Evolutionary conservation across 2,797 vertebrate species (phyloP).

Genomic region (Smutsia gigantea): DNA sequence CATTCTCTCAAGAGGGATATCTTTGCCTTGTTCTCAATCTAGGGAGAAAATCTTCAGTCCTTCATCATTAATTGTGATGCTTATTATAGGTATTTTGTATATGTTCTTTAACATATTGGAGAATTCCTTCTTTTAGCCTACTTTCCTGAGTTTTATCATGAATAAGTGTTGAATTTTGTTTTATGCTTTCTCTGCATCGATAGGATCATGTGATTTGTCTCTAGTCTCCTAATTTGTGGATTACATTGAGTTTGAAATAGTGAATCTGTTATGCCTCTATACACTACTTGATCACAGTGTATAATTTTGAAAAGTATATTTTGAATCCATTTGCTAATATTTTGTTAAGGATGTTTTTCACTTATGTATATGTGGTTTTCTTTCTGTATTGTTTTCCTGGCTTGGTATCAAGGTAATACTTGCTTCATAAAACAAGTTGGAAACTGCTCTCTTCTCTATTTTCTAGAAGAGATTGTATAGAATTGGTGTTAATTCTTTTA

Average conservation of each 20-base stretch:
- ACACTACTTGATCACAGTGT: neutral
- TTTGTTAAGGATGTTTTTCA: neutral
- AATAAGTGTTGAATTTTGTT: neutral
- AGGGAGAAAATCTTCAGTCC: neutral
- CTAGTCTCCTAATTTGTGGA: neutral
- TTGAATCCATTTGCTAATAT: neutral
- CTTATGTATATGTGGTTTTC: neutral
- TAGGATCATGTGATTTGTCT: neutral
- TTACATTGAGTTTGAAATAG: neutral
- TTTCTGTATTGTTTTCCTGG: neutral
- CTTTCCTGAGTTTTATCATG: neutral
- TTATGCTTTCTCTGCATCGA: neutral
- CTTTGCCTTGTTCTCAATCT: too few species aligned
- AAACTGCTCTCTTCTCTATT: neutral
- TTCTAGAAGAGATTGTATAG: neutral
- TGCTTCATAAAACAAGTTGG: neutral
- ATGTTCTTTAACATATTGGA: neutral
- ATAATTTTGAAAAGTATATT: neutral
- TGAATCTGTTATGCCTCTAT: neutral
- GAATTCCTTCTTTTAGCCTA: neutral
- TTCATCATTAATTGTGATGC: neutral
- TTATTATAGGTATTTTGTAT: neutral
- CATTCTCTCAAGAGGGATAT: too few species aligned
- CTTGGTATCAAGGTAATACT: neutral
- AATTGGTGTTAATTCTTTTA: neutral